Percentiles rank a stretch among this genome's conserved stretches.
These are phyloP conservation scores for Actias luna DNA, from an alignment of 2,888 invertebrate species.

Conservation along the genomic window DNA sequence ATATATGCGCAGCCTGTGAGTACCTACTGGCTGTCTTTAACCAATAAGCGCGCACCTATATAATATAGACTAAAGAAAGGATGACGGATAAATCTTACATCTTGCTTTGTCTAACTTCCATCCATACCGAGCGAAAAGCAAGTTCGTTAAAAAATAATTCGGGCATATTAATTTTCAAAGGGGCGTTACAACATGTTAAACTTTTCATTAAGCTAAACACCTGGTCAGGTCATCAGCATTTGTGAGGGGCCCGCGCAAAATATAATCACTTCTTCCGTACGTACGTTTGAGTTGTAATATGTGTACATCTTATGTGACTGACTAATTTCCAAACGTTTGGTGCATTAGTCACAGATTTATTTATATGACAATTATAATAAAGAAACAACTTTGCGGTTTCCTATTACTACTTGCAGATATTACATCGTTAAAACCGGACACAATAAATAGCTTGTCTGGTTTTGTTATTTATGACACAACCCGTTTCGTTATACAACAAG, in stretches of 20 bases:
- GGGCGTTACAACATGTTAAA: not conserved
- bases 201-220: not conserved
- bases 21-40: no score
- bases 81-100: no score
- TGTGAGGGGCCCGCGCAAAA: not conserved
- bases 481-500: conserved; percentile 39
- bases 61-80: no score
- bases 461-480: conserved; percentile 41
- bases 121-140: no score
- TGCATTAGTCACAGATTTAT: not conserved
- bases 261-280: not conserved
- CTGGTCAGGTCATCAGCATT: not conserved
- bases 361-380: not conserved
- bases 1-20: no score
- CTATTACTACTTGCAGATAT: not conserved
- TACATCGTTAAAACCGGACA: not conserved
- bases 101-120: no score
- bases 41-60: no score
- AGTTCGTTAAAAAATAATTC: no score
- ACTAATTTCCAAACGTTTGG: not conserved
- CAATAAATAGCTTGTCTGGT: conserved; percentile 27
- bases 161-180: not conserved
- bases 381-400: not conserved
- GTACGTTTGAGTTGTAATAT: not conserved
- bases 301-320: no score